Conservation (phyloP, 2,797 vertebrate genomes). For the Diglossa cyanea region DNA sequence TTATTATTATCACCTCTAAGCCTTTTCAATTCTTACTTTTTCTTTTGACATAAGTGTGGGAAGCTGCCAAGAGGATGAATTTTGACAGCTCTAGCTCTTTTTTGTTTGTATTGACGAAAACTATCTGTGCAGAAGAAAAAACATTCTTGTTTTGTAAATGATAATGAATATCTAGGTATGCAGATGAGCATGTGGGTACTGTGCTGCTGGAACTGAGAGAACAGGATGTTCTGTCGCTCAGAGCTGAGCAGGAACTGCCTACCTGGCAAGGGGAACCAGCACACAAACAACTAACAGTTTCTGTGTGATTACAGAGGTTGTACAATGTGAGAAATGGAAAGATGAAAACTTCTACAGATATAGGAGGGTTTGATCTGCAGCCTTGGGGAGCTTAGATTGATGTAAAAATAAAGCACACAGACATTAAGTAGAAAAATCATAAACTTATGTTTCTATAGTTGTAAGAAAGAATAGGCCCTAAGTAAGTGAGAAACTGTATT, state of each 20-base stretch:
- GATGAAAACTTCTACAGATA: not conserved
- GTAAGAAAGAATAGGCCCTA: not conserved
- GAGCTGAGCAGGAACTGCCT: not conserved
- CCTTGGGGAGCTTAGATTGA: not conserved
- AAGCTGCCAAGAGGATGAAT: not conserved
- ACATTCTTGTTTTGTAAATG: not conserved
- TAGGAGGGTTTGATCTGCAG: not conserved
- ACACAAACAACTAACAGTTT: not conserved
- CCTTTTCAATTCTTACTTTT: not conserved
- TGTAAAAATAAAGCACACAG: not conserved
- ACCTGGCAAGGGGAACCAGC: not conserved
- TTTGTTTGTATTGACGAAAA: not conserved
- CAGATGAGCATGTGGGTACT: not conserved
- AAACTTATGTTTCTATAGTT: not conserved
- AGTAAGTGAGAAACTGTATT: not conserved
- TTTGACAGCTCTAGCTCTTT: conserved; percentile 11
- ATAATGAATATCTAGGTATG: conserved; percentile 6
- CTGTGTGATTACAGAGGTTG: not conserved
- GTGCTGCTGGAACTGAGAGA: not conserved
- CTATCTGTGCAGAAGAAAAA: not conserved
- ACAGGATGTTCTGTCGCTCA: not conserved
- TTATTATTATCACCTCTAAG: not conserved
- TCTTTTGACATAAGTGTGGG: not conserved
- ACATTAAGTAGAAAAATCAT: not conserved
- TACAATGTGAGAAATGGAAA: not conserved